Evolutionary conservation across 2,888 invertebrate genomes (phyloP).

Genomic region (Diogma glabrata): DNA sequence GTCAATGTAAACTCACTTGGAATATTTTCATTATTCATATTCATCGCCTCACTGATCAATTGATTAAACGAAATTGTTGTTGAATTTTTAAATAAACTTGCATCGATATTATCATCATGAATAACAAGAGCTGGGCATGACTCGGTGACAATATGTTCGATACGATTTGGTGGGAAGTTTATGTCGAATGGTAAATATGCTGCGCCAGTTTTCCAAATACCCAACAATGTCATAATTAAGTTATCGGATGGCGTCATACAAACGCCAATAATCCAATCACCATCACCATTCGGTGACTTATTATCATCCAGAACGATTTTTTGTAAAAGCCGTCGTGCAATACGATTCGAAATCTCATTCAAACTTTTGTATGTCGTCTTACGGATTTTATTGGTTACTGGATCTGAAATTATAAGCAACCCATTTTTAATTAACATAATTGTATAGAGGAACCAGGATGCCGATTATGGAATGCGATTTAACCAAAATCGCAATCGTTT

Average conservation of each 20-base stretch:
- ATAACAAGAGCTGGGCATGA: conserved; percentile 53
- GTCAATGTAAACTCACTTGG: conserved; percentile 34
- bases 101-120: conserved; percentile 43
- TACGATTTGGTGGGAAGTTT: conserved; percentile 54
- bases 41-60: conserved; percentile 25
- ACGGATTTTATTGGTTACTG: conserved; percentile 9
- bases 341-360: conserved; percentile 37
- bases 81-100: conserved; percentile 25
- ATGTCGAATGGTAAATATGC: conserved; percentile 77
- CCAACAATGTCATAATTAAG: conserved; percentile 53
- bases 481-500: too few relatives aligned
- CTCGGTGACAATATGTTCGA: conserved; percentile 64
- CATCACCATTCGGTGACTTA: conserved; percentile 45
- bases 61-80: conserved; percentile 25
- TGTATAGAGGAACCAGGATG: too few relatives aligned
- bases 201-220: conserved; percentile 70
- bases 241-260: conserved; percentile 66
- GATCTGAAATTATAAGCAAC: conserved; percentile 7
- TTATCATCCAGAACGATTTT: conserved; percentile 26
- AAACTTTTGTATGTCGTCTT: conserved; percentile 35
- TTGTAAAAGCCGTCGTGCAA: conserved; percentile 34
- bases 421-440: too few relatives aligned
- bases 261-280: conserved; percentile 63
- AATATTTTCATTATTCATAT: conserved; percentile 24
- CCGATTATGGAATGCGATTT: too few relatives aligned